Evolutionary conservation across 2,113 vertebrate genomes (phyloP), one percentile per base, ranked within the genome.

Genomic region (Eurystomus gularis): DNA sequence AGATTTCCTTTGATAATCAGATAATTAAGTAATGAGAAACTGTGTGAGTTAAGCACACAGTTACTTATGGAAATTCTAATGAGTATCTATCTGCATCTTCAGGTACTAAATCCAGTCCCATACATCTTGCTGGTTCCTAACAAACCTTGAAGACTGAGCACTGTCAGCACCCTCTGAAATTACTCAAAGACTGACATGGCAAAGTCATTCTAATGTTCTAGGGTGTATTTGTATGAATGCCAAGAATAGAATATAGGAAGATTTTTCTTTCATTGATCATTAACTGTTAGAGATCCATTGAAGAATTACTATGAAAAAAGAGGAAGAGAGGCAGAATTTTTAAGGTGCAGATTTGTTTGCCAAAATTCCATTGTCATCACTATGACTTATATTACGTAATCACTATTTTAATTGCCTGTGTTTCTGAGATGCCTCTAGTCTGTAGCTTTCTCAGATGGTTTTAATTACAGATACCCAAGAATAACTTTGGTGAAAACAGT

Each of bases 391-490:
- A 40, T 82, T 66, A 71, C 0, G 0, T 60, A 83, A 73, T 39
- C 31, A 33, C 5, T 80, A 4, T 62, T 80, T 89, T 51, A 87
- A 78, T 76, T 78, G 17, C 19, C 39, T 29, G 3, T 87, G 20
- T 54, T 86, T 80, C 66, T 64, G 73, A 95, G 73, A 91, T 75
- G 39, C 8, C 28, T 75, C 37, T 60, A 44, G 10, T 81, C 42
- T 82, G 54, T 35, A 84, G 48, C 69, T 44, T 40, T 90, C 65
- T 95, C 90, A 94, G 64, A 85, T 83, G 96, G 25, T 70, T 94
- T 95, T 96, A 80, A 78, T 95, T 94, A 69, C 21, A 77, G 39
- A 82, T 70, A 70, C 15, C 31, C 26, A 71, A 62, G 35, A 82
- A 91, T 61, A 91, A 92, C 90, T 73, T 60, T 4, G 23, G 61